These are phyloP conservation scores for Galbula dea DNA, from an alignment of 2,113 vertebrate species.

Conservation along the genomic window DNA sequence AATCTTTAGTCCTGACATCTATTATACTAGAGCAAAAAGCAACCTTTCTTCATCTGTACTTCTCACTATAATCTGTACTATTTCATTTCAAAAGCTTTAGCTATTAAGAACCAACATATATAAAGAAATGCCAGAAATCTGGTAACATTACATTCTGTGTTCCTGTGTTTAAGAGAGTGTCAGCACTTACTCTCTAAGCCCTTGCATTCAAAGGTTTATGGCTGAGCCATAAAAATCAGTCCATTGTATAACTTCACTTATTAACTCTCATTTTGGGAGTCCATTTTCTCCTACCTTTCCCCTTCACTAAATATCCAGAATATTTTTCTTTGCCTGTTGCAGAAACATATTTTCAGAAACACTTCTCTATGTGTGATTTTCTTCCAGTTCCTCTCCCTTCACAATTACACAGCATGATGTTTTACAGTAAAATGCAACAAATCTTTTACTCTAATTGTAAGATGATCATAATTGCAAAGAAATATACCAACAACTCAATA, in stretches of 20 bases:
- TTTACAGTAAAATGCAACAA: neutral
- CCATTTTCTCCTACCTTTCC: neutral
- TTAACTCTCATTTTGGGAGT: neutral
- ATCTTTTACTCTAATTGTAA: neutral
- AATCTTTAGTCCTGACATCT: conserved; percentile 5
- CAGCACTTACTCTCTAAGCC: conserved; percentile 7
- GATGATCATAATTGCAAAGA: neutral
- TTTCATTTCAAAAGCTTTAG: conserved; percentile 6
- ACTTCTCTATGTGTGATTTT: neutral
- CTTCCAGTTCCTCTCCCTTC: neutral
- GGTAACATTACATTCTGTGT: neutral
- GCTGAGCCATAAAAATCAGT: neutral
- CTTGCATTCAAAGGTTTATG: conserved; percentile 19
- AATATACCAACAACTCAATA: neutral
- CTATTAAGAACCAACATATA: neutral
- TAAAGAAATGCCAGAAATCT: neutral
- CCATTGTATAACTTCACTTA: neutral
- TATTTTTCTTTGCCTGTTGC: neutral
- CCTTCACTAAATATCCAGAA: neutral
- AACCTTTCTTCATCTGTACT: neutral
- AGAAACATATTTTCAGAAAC: neutral
- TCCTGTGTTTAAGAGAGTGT: neutral
- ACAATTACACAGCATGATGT: neutral
- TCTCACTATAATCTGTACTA: neutral
- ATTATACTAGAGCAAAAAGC: neutral